phyloP scores from a whole-genome alignment of 2,797 vertebrate genomes.

The Erpetoichthys calabaricus region DNA sequence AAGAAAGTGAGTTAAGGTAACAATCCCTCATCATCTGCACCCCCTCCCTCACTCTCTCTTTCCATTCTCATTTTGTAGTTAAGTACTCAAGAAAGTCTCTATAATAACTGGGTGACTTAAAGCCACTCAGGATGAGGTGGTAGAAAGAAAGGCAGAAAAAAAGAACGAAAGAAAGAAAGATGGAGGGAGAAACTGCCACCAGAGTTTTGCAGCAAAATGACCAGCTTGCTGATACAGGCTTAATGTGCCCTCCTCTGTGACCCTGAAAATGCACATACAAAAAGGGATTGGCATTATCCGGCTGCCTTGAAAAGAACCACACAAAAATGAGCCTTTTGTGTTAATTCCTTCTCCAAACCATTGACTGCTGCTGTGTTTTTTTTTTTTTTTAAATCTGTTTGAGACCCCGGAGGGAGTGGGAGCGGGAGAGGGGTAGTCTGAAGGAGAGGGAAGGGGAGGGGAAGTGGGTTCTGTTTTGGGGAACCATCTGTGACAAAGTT shows the following conservation, averaged over 20 bases:
- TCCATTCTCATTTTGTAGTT: slow-evolving; percentile 30
- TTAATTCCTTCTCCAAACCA: slow-evolving; percentile 43
- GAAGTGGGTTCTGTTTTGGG: slow-evolving; percentile 44
- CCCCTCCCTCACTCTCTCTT: slow-evolving; percentile 13
- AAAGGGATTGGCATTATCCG: slow-evolving; percentile 68
- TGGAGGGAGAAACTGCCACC: slow-evolving; percentile 53
- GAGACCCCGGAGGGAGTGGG: slow-evolving; percentile 18
- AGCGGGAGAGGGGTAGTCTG: slow-evolving; percentile 12
- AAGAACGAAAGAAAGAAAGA: slow-evolving; percentile 23
- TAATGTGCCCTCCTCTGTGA: slow-evolving; percentile 66
- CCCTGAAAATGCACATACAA: slow-evolving; percentile 67
- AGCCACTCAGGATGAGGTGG: slow-evolving; percentile 15
- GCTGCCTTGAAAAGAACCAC: slow-evolving; percentile 73
- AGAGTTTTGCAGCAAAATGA: slow-evolving; percentile 54
- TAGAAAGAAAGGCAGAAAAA: slow-evolving; percentile 38
- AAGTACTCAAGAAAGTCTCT: slow-evolving; percentile 34
- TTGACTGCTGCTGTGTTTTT: slow-evolving; percentile 32
- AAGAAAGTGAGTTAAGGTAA: slow-evolving; percentile 17
- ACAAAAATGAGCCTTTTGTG: slow-evolving; percentile 86
- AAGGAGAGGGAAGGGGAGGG: slow-evolving; percentile 9
- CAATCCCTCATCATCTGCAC: slow-evolving; percentile 11
- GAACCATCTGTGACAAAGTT: slow-evolving; percentile 76
- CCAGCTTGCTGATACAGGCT: slow-evolving; percentile 47
- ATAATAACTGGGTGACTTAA: slow-evolving; percentile 26
- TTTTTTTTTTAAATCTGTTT: slow-evolving; percentile 23